A percentile compares a stretch with the other conserved stretches of the same genome.
phyloP scores from a whole-genome alignment of 1,140 invertebrate genomes.

The Amphibalanus amphitrite region DNA sequence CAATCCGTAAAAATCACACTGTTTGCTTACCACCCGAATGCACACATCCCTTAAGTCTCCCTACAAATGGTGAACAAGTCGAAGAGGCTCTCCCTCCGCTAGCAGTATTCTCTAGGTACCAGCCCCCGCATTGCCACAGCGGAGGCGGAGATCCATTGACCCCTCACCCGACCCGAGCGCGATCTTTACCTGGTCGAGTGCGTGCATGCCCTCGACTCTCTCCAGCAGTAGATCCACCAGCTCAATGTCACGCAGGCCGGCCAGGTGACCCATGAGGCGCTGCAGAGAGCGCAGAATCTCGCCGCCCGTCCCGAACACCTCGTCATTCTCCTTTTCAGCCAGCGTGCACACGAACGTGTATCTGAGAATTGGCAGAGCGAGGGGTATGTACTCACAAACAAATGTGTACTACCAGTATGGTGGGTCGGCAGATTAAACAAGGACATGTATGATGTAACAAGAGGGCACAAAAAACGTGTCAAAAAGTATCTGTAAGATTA shows the following conservation, averaged over 20 bases:
- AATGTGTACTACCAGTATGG: background rate
- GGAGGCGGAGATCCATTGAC: no score
- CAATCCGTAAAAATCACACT: no score
- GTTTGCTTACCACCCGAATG: no score
- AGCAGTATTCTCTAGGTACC: no score
- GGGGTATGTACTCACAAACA: constrained; percentile 4
- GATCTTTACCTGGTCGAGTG: constrained; percentile 16
- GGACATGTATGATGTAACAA: background rate
- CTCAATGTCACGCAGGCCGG: constrained; percentile 43
- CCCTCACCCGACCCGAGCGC: no score
- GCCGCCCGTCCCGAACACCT: constrained; percentile 34
- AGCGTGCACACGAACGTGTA: constrained; percentile 68
- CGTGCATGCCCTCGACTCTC: constrained; percentile 25
- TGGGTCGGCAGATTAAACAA: background rate
- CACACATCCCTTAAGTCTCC: no score
- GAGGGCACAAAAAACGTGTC: background rate
- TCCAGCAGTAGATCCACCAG: constrained; percentile 61
- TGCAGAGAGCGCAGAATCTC: constrained; percentile 48
- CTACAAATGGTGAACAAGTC: no score
- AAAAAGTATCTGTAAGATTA: background rate
- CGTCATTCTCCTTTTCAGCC: constrained; percentile 35
- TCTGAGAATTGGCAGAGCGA: constrained; percentile 27
- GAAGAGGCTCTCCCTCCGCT: no score
- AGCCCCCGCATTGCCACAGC: no score
- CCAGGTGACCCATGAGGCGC: constrained; percentile 47